Evolutionary conservation across 2,888 invertebrate species (phyloP).

Genomic region (Xanthorhoe designata): DNA sequence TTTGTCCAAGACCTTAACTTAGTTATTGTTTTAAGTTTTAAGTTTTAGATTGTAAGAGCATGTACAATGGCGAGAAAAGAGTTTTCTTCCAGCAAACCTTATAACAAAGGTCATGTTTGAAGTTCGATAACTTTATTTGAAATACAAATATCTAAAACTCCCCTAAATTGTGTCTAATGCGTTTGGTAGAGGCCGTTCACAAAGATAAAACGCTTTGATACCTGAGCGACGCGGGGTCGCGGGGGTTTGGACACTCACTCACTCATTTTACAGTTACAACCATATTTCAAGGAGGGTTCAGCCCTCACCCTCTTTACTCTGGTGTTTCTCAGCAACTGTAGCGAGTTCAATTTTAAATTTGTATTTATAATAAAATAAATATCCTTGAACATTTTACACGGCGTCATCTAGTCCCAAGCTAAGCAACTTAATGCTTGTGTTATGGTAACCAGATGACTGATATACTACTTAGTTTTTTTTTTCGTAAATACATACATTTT

Average conservation of each 20-base stretch:
- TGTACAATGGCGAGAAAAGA: too few species aligned
- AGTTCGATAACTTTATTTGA: neutral
- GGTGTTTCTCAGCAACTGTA: neutral
- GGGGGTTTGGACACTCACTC: conserved; percentile 47
- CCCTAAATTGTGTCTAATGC: neutral
- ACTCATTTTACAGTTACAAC: conserved; percentile 51
- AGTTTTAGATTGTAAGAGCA: too few species aligned
- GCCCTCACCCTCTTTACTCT: conserved; percentile 46
- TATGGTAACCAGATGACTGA: too few species aligned
- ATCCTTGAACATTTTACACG: too few species aligned
- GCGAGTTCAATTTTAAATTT: neutral
- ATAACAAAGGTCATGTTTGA: too few species aligned
- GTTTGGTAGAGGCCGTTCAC: conserved; percentile 16
- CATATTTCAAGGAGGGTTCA: conserved; percentile 48
- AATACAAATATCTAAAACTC: neutral
- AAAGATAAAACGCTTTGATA: conserved; percentile 33
- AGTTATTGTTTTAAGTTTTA: too few species aligned
- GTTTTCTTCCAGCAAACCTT: too few species aligned
- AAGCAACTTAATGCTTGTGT: too few species aligned
- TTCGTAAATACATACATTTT: too few species aligned
- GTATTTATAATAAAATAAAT: neutral
- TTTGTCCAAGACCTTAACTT: too few species aligned
- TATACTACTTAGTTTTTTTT: too few species aligned
- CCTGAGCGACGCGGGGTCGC: conserved; percentile 38
- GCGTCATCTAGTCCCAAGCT: too few species aligned